These are phyloP conservation scores for Rotaria sp. DNA, from an alignment of 2,888 invertebrate genomes.

Conservation along the genomic window DNA sequence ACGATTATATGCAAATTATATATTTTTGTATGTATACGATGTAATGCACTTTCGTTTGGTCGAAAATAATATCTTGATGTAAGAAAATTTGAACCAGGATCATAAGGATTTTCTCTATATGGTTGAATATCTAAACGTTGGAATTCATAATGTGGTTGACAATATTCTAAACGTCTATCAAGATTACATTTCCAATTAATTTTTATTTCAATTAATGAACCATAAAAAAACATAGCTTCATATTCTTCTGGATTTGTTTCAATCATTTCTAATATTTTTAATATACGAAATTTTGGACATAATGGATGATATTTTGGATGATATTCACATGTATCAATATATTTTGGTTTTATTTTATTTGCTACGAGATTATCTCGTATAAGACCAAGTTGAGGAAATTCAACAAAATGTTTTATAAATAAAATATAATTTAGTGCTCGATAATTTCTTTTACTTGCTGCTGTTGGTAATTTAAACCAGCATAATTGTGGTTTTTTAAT, in stretches of 20 bases:
- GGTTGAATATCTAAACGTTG: not conserved
- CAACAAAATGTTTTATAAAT: constrained; percentile 4
- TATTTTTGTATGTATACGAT: not conserved
- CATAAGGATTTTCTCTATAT: not conserved
- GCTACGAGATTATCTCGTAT: not conserved
- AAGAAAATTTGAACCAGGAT: not conserved
- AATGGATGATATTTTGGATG: not conserved
- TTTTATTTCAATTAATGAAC: constrained; percentile 25
- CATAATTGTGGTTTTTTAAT: not conserved
- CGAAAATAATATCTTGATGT: not conserved
- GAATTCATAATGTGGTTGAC: not conserved
- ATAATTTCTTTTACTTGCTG: not conserved
- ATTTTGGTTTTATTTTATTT: not conserved
- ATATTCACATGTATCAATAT: not conserved
- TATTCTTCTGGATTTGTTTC: not conserved
- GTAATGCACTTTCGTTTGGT: not conserved
- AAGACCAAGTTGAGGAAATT: not conserved
- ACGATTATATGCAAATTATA: not conserved
- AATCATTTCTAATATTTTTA: not conserved
- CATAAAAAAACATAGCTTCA: not conserved
- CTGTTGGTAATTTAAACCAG: not conserved
- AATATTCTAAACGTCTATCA: not conserved
- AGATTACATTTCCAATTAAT: not conserved
- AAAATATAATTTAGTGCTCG: not conserved
- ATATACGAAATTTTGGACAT: constrained; percentile 11